phyloP scores from a whole-genome alignment of 1,140 invertebrate genomes.

The Temnothorax longispinosus region DNA sequence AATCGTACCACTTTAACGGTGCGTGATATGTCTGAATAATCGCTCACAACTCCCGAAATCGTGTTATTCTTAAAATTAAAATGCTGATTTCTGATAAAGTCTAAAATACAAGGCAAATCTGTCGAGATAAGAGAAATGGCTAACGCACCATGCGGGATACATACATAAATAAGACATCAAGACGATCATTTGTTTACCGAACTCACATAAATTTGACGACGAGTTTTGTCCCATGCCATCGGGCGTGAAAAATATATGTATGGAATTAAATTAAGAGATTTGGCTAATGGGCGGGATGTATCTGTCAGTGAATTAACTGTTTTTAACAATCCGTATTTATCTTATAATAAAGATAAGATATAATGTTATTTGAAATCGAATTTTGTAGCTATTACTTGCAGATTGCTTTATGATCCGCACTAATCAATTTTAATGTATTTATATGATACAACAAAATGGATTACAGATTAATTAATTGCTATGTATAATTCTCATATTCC shows the following conservation, averaged over 20 bases:
- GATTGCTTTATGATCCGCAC: background rate
- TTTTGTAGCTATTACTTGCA: background rate
- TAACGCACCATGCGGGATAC: background rate
- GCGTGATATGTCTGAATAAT: constrained; percentile 22
- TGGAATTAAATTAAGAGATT: constrained; percentile 33
- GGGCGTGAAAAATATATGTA: background rate
- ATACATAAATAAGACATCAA: constrained; percentile 47
- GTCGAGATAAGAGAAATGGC: constrained; percentile 2
- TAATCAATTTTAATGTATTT: background rate
- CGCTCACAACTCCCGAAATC: background rate
- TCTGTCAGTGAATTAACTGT: background rate
- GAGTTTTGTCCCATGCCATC: background rate
- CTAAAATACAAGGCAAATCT: constrained; percentile 31
- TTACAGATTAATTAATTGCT: background rate
- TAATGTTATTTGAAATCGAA: background rate
- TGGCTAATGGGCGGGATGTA: background rate
- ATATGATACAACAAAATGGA: background rate
- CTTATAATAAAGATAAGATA: background rate
- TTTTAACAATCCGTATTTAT: constrained; percentile 9
- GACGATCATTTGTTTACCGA: constrained; percentile 42
- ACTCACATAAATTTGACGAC: background rate
- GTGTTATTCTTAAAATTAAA: constrained; percentile 11
- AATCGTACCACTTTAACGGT: constrained; percentile 50
- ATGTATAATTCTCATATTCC: background rate
- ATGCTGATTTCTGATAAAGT: constrained; percentile 19